These are phyloP conservation scores for Pollenia labialis DNA, from an alignment of 2,888 invertebrate species.

Conservation along the genomic window DNA sequence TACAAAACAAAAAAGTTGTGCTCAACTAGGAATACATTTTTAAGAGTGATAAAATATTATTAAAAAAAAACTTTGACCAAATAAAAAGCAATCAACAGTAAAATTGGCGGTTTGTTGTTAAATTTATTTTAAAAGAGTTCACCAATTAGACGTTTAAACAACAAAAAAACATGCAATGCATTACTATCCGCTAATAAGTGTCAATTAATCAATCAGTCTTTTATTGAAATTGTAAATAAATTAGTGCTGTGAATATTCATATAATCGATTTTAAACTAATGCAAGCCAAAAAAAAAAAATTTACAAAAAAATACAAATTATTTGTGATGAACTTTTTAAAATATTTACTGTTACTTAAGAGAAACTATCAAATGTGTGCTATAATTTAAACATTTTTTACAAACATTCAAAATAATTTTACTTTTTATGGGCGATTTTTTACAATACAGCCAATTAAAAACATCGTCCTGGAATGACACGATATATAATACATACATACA, in stretches of 20 bases:
- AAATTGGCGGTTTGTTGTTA: conserved; percentile 1
- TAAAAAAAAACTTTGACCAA: not conserved
- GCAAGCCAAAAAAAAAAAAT: too few species aligned
- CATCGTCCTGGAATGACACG: too few species aligned
- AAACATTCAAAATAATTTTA: too few species aligned
- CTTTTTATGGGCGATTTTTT: too few species aligned
- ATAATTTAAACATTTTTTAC: too few species aligned
- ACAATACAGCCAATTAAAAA: too few species aligned
- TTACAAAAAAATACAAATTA: not conserved
- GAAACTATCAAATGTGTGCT: too few species aligned
- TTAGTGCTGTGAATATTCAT: conserved; percentile 23
- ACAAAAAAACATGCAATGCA: conserved; percentile 2
- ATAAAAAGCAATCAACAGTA: not conserved
- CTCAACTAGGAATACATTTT: too few species aligned
- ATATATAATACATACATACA: too few species aligned
- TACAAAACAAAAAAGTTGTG: not conserved
- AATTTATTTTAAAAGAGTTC: not conserved
- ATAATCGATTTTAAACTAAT: too few species aligned
- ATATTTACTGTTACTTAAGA: too few species aligned
- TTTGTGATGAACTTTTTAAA: too few species aligned
- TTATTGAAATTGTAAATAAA: conserved; percentile 2
- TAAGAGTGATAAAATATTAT: not conserved
- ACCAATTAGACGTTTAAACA: conserved; percentile 18
- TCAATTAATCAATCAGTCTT: not conserved
- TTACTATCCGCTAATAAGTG: not conserved